phyloP scores from a whole-genome alignment of 2,797 vertebrate genomes.

The Cuniculus paca region DNA sequence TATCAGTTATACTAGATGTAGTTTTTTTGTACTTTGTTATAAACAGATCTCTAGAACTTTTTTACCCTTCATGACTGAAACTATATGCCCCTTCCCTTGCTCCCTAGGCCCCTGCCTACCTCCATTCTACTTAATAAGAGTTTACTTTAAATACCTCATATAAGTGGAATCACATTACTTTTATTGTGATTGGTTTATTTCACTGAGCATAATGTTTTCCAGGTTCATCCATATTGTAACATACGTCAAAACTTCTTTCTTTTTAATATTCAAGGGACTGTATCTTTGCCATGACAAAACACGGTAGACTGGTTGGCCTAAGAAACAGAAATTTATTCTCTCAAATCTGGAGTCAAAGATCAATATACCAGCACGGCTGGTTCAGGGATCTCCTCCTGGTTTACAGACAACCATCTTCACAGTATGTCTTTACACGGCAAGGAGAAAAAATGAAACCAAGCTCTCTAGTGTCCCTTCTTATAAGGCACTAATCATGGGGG shows the following conservation, averaged over 20 bases:
- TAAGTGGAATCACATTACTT: not conserved
- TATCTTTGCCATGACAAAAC: not conserved
- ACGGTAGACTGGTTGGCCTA: not conserved
- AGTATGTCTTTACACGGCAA: not conserved
- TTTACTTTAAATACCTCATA: not conserved
- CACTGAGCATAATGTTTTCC: not conserved
- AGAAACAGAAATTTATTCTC: not conserved
- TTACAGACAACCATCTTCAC: not conserved
- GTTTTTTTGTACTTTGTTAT: not conserved
- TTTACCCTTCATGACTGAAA: not conserved
- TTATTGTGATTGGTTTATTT: not conserved
- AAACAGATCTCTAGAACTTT: not conserved
- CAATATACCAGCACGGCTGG: not conserved
- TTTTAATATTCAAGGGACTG: not conserved
- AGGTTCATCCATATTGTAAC: not conserved
- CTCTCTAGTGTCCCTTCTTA: not conserved
- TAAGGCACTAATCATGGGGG: not conserved
- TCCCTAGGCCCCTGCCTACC: not conserved
- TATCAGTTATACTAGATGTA: conserved; percentile 29
- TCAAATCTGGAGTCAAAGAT: not conserved
- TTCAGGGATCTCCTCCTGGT: not conserved
- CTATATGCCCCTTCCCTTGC: too few relatives aligned
- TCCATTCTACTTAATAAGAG: not conserved
- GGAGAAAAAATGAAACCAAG: not conserved
- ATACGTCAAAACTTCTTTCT: not conserved